Conservation (phyloP, 2,113 vertebrate genomes). For the Psammodynastes pulverulentus region DNA sequence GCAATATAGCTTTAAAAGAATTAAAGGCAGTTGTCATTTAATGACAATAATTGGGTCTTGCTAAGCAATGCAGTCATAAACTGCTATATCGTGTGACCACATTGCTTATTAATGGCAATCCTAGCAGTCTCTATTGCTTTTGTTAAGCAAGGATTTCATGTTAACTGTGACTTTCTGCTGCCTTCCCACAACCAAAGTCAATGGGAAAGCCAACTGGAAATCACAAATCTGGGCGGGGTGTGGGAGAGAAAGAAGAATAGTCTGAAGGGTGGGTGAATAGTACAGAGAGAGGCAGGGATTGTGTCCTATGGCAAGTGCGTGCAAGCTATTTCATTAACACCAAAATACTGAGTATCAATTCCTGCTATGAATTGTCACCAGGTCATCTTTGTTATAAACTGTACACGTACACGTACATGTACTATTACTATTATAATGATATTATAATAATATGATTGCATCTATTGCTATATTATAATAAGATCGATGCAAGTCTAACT, state of each 20-base stretch:
- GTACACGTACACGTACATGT: fast-evolving
- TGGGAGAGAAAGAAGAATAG: neutral
- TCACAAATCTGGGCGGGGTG: neutral
- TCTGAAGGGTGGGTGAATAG: neutral
- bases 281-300: neutral
- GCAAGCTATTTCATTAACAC: slow-evolving; percentile 20
- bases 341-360: neutral
- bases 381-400: neutral
- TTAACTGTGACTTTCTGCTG: neutral
- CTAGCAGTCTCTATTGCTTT: neutral
- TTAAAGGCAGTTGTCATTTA: neutral
- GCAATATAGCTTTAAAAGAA: neutral
- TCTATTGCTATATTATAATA: neutral
- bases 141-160: neutral
- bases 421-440: neutral
- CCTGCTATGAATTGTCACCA: neutral
- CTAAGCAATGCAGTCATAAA: neutral
- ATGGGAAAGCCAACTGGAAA: neutral
- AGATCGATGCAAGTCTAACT: neutral
- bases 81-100: neutral
- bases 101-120: neutral
- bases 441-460: neutral
- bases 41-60: neutral
- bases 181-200: neutral
- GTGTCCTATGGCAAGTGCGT: neutral